Conservation (phyloP, 2,888 invertebrate genomes). For the Leptopilina drosophilae region DNA sequence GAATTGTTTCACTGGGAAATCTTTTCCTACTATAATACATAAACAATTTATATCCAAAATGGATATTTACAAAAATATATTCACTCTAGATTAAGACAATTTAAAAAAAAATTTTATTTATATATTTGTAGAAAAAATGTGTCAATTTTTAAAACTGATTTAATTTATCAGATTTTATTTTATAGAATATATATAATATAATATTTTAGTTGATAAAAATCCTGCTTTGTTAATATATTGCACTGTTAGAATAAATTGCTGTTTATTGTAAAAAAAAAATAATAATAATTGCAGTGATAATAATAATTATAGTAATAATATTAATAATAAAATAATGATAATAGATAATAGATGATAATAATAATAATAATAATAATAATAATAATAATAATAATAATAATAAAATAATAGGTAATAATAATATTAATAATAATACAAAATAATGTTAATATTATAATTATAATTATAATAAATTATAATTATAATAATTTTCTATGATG, state of each 20-base stretch:
- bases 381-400: no score
- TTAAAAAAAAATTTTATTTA: not conserved
- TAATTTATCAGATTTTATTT: not conserved
- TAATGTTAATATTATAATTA: no score
- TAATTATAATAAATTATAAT: no score
- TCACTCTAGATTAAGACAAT: not conserved
- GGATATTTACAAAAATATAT: not conserved
- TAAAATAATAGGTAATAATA: no score
- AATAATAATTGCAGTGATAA: no score
- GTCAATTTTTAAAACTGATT: not conserved
- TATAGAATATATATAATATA: not conserved
- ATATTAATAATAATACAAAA: no score
- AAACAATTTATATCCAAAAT: not conserved
- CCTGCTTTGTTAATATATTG: constrained; percentile 59
- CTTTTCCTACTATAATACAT: constrained; percentile 6
- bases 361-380: no score
- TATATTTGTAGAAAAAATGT: not conserved
- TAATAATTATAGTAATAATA: no score
- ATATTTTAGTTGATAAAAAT: constrained; percentile 35
- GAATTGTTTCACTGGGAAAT: not conserved
- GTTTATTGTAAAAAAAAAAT: constrained; percentile 8
- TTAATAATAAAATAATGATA: no score
- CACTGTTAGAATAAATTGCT: constrained; percentile 65
- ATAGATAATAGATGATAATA: no score
- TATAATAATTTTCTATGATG: not conserved